These are phyloP conservation scores for Ptychodera flava DNA, from an alignment of 35 echinoderm and acorn worm genomes.

Conservation along the genomic window DNA sequence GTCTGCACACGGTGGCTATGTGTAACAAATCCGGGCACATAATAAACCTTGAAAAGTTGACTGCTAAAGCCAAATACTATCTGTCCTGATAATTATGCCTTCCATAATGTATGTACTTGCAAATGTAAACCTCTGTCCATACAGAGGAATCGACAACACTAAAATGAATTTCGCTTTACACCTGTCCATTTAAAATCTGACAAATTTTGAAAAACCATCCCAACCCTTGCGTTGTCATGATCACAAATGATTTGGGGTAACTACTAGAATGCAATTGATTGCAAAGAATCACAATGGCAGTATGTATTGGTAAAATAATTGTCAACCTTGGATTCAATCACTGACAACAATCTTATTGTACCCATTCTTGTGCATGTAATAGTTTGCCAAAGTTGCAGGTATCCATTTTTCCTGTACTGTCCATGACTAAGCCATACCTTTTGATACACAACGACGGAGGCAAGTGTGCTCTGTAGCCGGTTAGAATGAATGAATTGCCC, in stretches of 20 bases:
- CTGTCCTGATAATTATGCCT: too few species aligned
- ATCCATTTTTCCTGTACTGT: background rate
- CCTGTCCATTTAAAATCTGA: too few species aligned
- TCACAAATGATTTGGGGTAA: background rate
- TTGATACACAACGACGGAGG: slow-evolving; percentile 68
- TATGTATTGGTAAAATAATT: background rate
- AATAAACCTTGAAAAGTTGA: too few species aligned
- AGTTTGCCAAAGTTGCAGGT: background rate
- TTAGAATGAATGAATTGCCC: slow-evolving; percentile 67
- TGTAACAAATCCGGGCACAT: too few species aligned
- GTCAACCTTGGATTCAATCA: background rate
- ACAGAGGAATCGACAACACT: too few species aligned
- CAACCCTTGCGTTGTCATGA: too few species aligned
- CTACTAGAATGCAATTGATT: background rate
- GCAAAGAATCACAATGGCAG: background rate
- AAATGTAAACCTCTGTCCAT: too few species aligned
- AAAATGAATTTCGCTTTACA: too few species aligned
- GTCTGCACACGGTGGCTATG: too few species aligned
- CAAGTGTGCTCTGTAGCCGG: slow-evolving; percentile 61
- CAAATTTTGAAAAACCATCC: too few species aligned
- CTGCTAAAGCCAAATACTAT: too few species aligned
- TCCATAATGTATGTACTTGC: too few species aligned
- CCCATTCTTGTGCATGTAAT: background rate
- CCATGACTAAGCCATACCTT: slow-evolving; percentile 38
- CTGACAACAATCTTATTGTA: background rate